Conservation (phyloP, 2,113 vertebrate species). For the Pseudorasbora parva region DNA sequence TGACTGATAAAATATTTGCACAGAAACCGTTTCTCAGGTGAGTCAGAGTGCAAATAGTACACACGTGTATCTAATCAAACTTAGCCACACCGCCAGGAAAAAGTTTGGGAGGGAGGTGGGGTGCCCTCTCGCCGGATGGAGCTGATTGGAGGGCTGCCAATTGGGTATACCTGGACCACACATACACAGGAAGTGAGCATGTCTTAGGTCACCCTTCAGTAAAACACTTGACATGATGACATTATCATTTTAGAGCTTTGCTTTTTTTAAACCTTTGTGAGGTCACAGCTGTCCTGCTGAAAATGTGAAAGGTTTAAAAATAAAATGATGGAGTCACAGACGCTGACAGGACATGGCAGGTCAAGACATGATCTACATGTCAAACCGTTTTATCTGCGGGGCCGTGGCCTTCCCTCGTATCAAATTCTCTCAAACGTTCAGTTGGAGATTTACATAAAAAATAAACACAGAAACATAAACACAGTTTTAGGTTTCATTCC, state of each 20-base stretch:
- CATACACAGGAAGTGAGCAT: background rate
- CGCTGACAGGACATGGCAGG: background rate
- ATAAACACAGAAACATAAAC: background rate
- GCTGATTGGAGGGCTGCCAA: too few relatives aligned
- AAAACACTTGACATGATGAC: background rate
- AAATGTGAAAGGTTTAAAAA: background rate
- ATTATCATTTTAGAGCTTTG: background rate
- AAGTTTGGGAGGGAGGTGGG: too few relatives aligned
- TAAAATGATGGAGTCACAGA: background rate
- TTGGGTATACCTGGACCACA: background rate
- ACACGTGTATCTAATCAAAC: too few relatives aligned
- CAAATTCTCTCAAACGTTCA: background rate
- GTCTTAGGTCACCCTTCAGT: background rate
- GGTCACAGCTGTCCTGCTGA: background rate
- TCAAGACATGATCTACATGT: background rate
- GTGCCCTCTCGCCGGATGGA: too few relatives aligned
- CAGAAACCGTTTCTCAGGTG: too few relatives aligned
- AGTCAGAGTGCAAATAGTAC: too few relatives aligned
- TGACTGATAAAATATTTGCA: too few relatives aligned
- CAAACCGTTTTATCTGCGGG: background rate
- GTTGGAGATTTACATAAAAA: background rate
- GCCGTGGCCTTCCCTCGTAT: background rate
- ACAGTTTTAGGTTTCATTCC: background rate
- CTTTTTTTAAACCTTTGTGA: background rate
- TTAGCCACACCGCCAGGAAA: too few relatives aligned